phyloP scores from a whole-genome alignment of 1,140 invertebrate genomes.

The Dendrolimus punctatus region DNA sequence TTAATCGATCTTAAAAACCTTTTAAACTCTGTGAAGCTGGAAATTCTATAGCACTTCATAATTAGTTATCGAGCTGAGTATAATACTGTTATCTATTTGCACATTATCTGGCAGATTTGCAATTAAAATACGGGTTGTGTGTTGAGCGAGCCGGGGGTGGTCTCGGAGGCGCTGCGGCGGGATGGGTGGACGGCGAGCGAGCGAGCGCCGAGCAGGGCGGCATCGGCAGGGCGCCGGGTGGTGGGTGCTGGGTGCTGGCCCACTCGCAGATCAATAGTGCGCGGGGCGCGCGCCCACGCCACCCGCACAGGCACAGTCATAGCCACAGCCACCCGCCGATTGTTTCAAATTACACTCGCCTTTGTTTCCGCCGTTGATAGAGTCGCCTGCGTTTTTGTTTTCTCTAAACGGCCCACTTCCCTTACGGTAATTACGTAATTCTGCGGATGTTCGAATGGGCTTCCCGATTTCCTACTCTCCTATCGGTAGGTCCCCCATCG shows the following conservation, averaged over 20 bases:
- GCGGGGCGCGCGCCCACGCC: slow-evolving; percentile 52
- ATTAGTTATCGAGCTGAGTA: slow-evolving; percentile 60
- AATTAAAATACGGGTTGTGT: slow-evolving; percentile 67
- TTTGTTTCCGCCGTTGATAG: slow-evolving; percentile 64
- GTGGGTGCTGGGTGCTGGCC: slow-evolving; percentile 30
- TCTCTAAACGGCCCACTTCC: slow-evolving; percentile 57
- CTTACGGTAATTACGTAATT: slow-evolving; percentile 66
- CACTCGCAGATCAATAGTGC: slow-evolving; percentile 66
- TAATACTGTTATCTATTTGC: slow-evolving; percentile 69
- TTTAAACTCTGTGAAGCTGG: not conserved
- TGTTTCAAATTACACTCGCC: slow-evolving; percentile 67
- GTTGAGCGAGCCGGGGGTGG: slow-evolving; percentile 26
- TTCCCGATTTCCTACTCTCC: slow-evolving; percentile 24
- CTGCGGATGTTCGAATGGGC: slow-evolving; percentile 39
- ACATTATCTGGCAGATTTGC: slow-evolving; percentile 70
- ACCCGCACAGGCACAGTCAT: slow-evolving; percentile 34
- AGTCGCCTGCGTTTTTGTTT: slow-evolving; percentile 60
- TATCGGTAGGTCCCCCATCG: no score
- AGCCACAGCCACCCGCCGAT: slow-evolving; percentile 41
- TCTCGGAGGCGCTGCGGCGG: slow-evolving; percentile 21
- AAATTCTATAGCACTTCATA: slow-evolving; percentile 56
- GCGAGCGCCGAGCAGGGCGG: slow-evolving; percentile 3
- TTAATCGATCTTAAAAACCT: no score
- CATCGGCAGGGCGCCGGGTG: not conserved
- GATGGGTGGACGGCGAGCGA: slow-evolving; percentile 24